Conservation (phyloP, 30 jellyfish, hydroid and myxozoan genomes). For the Aurelia sp. region DNA sequence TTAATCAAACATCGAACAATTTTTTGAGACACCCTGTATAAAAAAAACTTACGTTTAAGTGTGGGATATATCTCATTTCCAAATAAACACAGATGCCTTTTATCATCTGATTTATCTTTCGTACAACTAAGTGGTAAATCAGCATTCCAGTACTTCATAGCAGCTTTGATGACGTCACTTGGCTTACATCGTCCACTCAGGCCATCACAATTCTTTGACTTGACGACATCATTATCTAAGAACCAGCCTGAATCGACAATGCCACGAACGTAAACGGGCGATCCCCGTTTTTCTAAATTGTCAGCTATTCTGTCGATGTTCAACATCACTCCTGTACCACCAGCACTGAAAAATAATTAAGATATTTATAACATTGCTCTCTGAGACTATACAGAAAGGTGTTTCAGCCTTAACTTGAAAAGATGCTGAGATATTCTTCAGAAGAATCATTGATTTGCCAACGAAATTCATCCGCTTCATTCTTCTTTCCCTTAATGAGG, state of each 20-base stretch:
- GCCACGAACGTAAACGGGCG: slow-evolving; percentile 77
- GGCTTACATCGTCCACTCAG: slow-evolving; percentile 37
- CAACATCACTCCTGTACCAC: slow-evolving; percentile 94
- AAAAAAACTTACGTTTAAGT: slow-evolving; percentile 54
- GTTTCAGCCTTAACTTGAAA: too few species aligned
- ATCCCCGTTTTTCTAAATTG: slow-evolving; percentile 38
- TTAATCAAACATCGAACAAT: too few species aligned
- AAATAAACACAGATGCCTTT: slow-evolving; percentile 73
- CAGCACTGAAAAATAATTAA: slow-evolving; percentile 79
- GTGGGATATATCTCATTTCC: slow-evolving; percentile 74
- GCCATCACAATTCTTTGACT: slow-evolving; percentile 25
- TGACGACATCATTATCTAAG: slow-evolving; percentile 57
- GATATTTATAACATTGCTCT: neutral
- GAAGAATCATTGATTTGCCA: too few species aligned
- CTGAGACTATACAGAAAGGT: too few species aligned
- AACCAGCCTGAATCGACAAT: slow-evolving; percentile 95
- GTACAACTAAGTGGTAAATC: slow-evolving; percentile 70
- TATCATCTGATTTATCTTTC: slow-evolving; percentile 6
- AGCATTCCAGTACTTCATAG: slow-evolving; percentile 80
- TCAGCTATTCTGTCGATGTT: slow-evolving; percentile 88
- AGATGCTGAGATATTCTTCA: too few species aligned
- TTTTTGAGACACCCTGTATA: too few species aligned
- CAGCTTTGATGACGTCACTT: slow-evolving; percentile 66
- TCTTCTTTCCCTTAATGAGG: too few species aligned
- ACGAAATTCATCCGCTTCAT: too few species aligned